Evolutionary conservation across 64 coral and sea anemone genomes (phyloP).

Genomic region (Catalaphyllia jardinei): DNA sequence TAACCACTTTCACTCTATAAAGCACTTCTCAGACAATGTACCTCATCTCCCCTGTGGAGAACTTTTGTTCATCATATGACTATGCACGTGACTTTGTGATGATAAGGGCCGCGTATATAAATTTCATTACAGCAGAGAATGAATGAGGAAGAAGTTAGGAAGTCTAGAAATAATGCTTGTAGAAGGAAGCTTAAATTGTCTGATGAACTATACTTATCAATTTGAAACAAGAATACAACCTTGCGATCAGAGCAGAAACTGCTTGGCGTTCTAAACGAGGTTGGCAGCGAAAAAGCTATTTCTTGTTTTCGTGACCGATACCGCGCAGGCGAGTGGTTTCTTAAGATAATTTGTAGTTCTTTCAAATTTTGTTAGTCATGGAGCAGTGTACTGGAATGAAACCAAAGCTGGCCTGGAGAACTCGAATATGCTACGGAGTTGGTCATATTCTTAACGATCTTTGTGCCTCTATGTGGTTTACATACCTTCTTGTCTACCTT

Average conservation of each 20-base stretch:
- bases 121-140: not conserved
- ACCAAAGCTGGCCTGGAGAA: constrained; percentile 24
- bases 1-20: no score
- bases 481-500: constrained; percentile 84
- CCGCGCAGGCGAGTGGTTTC: not conserved
- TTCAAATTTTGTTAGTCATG: not conserved
- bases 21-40: not conserved
- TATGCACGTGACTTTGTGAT: not conserved
- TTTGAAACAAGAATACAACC: no score
- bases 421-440: constrained; percentile 88
- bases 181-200: no score
- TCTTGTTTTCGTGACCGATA: not conserved
- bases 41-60: not conserved
- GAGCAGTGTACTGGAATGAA: not conserved
- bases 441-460: constrained; percentile 96
- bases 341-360: not conserved
- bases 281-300: no score
- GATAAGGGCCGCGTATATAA: not conserved
- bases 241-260: not conserved
- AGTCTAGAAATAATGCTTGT: no score
- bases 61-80: constrained; percentile 7
- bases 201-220: no score
- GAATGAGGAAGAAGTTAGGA: not conserved
- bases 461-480: constrained; percentile 98
- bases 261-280: not conserved